Evolutionary conservation across 2,888 invertebrate genomes (phyloP).

Genomic region (Agrenia bidenticulata): DNA sequence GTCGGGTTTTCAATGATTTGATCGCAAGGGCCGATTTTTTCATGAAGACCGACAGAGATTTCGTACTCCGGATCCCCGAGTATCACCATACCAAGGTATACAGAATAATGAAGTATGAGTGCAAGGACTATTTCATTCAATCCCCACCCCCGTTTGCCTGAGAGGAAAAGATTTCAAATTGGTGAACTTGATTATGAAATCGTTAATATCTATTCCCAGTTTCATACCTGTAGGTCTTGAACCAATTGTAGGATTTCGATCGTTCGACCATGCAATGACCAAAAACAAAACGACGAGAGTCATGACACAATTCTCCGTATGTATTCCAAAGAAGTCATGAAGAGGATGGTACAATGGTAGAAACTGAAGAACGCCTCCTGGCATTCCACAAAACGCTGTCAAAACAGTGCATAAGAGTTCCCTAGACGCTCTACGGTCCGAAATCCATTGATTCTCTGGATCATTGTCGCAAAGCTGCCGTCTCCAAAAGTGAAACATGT

Average conservation of each 20-base stretch:
- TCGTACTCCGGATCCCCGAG: constrained; percentile 69
- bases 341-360: constrained; percentile 74
- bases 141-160: constrained; percentile 26
- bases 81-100: constrained; percentile 66
- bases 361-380: constrained; percentile 71
- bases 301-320: constrained; percentile 72
- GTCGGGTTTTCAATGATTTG: constrained; percentile 57
- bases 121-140: constrained; percentile 55
- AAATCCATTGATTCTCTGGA: constrained; percentile 40
- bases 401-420: constrained; percentile 63
- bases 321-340: constrained; percentile 68
- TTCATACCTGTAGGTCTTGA: constrained; percentile 16
- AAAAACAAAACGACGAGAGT: constrained; percentile 65
- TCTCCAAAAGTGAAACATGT: constrained; percentile 66
- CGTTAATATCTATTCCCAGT: too few relatives aligned
- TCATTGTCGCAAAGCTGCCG: constrained; percentile 54
- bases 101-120: constrained; percentile 65
- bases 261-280: constrained; percentile 64
- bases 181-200: too few relatives aligned
- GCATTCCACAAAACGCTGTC: constrained; percentile 68
- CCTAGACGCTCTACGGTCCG: constrained; percentile 55
- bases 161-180: neutral
- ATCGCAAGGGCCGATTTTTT: constrained; percentile 73
- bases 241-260: constrained; percentile 58
- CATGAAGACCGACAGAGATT: constrained; percentile 70